Evolutionary conservation across 2,888 invertebrate species (phyloP).

Genomic region (Rotaria sp.): DNA sequence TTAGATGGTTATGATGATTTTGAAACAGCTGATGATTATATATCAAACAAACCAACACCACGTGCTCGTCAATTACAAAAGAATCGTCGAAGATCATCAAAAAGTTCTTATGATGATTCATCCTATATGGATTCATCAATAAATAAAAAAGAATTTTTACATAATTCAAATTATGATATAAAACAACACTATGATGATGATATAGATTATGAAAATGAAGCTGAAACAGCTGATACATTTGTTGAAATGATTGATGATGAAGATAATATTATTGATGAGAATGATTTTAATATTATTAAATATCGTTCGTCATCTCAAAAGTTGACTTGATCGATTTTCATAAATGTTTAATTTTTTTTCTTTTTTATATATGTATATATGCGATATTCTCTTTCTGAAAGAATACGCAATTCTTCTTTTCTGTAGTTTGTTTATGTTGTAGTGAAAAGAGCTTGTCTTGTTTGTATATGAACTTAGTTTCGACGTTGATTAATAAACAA

Average conservation of each 20-base stretch:
- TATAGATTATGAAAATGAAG: neutral
- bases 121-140: neutral
- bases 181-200: neutral
- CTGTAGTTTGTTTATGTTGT: constrained; percentile 4
- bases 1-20: constrained; percentile 14
- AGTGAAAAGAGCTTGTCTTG: neutral
- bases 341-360: neutral
- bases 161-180: neutral
- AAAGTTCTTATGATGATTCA: neutral
- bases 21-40: constrained; percentile 8
- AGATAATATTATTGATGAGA: neutral
- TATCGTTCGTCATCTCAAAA: neutral
- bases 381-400: neutral
- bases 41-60: neutral
- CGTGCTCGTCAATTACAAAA: neutral
- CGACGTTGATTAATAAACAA: neutral
- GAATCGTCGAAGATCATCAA: neutral
- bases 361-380: neutral
- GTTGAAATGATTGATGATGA: neutral
- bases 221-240: neutral
- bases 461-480: neutral
- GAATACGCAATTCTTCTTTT: neutral
- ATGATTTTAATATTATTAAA: neutral
- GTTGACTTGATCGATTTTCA: neutral
- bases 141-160: neutral